These are phyloP conservation scores for Sipha maydis DNA, from an alignment of 2,888 invertebrate species.

Conservation along the genomic window DNA sequence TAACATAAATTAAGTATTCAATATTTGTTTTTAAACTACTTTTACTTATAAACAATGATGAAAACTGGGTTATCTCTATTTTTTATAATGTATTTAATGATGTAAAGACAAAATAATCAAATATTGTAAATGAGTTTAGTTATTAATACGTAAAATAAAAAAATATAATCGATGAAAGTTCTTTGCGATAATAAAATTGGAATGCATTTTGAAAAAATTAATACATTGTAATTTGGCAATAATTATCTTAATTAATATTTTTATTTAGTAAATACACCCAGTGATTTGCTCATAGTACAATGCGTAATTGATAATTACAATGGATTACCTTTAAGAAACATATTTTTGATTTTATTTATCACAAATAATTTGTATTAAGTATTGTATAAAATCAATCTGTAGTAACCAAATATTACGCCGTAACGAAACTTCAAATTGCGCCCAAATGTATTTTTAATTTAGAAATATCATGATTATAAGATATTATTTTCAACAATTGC, in stretches of 20 bases:
- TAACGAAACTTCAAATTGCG: no score
- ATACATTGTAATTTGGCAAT: neutral
- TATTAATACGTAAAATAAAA: neutral
- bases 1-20: neutral
- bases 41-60: neutral
- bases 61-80: neutral
- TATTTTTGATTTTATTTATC: neutral
- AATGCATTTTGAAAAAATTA: neutral
- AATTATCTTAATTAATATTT: neutral
- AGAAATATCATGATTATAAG: no score
- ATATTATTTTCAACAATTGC: no score
- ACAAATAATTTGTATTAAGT: neutral
- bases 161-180: neutral
- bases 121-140: neutral
- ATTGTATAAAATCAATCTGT: neutral
- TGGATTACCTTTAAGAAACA: neutral
- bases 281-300: neutral
- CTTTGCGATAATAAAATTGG: no score
- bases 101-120: neutral
- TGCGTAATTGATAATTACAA: neutral
- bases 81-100: neutral
- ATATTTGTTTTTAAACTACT: neutral
- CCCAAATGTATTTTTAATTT: no score
- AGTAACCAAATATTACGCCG: no score
- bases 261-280: neutral